Evolutionary conservation across 1,140 invertebrate genomes (phyloP), one percentile per base, ranked within the genome.

Genomic region (Diabrotica virgifera): DNA sequence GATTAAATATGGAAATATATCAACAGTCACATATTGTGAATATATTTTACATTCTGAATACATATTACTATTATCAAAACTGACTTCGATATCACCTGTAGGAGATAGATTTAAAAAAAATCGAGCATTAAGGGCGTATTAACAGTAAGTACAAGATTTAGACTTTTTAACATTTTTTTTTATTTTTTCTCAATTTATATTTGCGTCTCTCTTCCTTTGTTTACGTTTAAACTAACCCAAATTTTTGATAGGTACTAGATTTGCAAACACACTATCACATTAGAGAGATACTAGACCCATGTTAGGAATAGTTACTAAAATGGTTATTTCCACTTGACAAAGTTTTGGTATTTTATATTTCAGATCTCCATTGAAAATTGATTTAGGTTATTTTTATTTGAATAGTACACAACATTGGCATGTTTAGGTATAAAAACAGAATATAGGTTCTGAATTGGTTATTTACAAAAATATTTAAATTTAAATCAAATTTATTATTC

Each of bases 81-180:
- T 55, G 11, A 6, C n/a, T 8, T 14, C 3, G 14, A 52, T 52
- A 52, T 10, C 14, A 14, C 53, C 24, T 24, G n/a, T 24, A 55
- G 36, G 14, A 14, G 14, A 55, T 10, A 35, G n/a, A 58, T 11
- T 12, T n/a, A n/a, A 36, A 40, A 58, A n/a, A n/a, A 13, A 5
- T 11, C 37, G 6, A 37, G 10, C 36, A 58, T 37, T 35, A 37
- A 36, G 13, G 56, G 24, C 56, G 36, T 36, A n/a, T 37, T 40
- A 58, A 58, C 56, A 58, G 56, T 58, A 58, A 58, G 56, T 58
- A 58, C 56, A 58, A 24, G n/a, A 55, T 55, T 53, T 53, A 7
- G 12, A 53, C n/a, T 53, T 55, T 55, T 14, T 55, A 55, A 50
- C 46, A 50, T 50, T 10, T 12, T 50, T 10, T 12, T 10, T 10